These are phyloP conservation scores for Herpailurus yagouaroundi DNA, from an alignment of 2,113 vertebrate species.

Conservation along the genomic window DNA sequence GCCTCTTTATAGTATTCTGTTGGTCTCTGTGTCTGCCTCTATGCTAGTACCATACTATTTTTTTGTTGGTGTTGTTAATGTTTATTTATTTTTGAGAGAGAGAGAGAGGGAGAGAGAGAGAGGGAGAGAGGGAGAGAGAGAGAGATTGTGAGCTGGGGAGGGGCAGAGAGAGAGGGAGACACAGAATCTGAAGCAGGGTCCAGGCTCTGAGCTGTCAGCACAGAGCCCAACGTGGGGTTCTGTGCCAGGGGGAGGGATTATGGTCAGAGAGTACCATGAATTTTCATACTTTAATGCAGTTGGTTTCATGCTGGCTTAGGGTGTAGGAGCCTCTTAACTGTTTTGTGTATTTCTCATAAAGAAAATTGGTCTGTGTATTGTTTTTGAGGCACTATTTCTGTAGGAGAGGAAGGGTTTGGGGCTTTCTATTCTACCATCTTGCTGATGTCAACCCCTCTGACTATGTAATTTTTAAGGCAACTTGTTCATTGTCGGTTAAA, in stretches of 20 bases:
- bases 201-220: no score
- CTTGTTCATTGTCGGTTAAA: neutral
- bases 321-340: neutral
- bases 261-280: neutral
- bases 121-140: no score
- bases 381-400: neutral
- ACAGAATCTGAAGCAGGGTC: no score
- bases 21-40: neutral
- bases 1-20: neutral
- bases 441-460: neutral
- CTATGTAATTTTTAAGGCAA: neutral
- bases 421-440: neutral
- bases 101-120: no score
- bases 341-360: neutral
- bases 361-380: neutral
- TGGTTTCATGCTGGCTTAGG: neutral
- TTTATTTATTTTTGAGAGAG: no score
- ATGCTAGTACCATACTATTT: neutral
- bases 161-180: no score
- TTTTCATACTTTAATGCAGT: neutral
- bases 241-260: neutral
- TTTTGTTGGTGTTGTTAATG: no score
- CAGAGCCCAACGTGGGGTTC: neutral
- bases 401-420: neutral
- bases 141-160: no score